phyloP scores from a whole-genome alignment of 2,797 vertebrate genomes.

The Sebastes hubbsi region DNA sequence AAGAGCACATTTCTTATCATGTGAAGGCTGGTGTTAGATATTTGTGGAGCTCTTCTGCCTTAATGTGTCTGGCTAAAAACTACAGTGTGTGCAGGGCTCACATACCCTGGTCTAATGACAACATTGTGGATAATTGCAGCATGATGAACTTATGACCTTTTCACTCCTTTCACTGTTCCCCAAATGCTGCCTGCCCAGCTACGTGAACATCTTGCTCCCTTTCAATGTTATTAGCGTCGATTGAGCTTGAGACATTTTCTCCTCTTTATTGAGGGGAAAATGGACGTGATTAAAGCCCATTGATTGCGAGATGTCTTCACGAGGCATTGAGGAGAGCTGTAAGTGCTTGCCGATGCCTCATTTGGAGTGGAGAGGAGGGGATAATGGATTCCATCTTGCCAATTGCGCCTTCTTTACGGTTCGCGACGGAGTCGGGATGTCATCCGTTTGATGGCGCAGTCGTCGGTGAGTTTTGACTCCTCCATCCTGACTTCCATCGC shows the following conservation, averaged over 20 bases:
- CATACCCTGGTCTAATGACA: background rate
- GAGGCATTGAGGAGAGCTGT: conserved; percentile 46
- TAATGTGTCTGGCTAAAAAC: background rate
- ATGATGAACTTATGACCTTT: conserved; percentile 40
- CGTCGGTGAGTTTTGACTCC: conserved; percentile 28
- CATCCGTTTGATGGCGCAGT: conserved; percentile 57
- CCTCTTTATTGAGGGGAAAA: conserved; percentile 54
- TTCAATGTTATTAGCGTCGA: conserved; percentile 35
- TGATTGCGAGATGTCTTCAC: conserved; percentile 68
- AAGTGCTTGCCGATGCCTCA: conserved; percentile 55
- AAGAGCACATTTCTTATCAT: too few relatives aligned
- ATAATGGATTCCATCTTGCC: conserved; percentile 72
- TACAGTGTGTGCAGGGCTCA: background rate
- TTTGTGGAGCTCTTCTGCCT: background rate
- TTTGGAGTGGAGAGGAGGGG: conserved; percentile 57
- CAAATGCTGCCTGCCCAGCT: conserved; percentile 17
- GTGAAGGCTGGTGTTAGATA: background rate
- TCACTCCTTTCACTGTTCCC: background rate
- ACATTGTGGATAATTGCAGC: conserved; percentile 18
- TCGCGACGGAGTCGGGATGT: conserved; percentile 64
- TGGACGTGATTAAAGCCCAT: conserved; percentile 68
- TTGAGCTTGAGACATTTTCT: conserved; percentile 53
- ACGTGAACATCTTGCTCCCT: conserved; percentile 13
- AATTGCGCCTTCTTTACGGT: conserved; percentile 62
- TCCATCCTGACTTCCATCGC: background rate